phyloP scores from a whole-genome alignment of 2,888 invertebrate species.

The Dryadula phaetusa region DNA sequence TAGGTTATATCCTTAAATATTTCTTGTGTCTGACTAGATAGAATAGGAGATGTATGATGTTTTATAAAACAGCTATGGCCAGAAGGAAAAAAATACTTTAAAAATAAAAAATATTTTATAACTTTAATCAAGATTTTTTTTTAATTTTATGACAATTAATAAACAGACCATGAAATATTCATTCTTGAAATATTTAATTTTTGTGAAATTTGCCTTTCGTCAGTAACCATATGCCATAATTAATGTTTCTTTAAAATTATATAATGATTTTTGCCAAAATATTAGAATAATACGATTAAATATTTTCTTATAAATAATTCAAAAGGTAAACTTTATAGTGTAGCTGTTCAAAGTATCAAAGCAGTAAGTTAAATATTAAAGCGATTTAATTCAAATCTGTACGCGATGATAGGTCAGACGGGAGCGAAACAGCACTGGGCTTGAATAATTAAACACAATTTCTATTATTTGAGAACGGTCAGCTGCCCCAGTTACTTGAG shows the following conservation, averaged over 20 bases:
- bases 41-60: too few species aligned
- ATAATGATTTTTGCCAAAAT: neutral
- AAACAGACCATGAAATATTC: too few species aligned
- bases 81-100: too few species aligned
- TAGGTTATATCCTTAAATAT: too few species aligned
- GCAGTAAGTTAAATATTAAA: constrained; percentile 31
- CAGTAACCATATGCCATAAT: neutral
- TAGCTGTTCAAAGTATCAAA: constrained; percentile 17
- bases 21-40: too few species aligned
- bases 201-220: too few species aligned
- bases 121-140: too few species aligned
- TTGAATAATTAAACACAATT: constrained; percentile 32
- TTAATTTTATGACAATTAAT: too few species aligned
- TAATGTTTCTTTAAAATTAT: neutral
- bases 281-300: neutral
- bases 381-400: constrained; percentile 28
- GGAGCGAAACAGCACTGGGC: constrained; percentile 20
- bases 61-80: too few species aligned
- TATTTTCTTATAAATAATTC: constrained; percentile 12
- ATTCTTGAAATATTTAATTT: too few species aligned
- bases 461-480: constrained; percentile 33
- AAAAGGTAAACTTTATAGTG: constrained; percentile 19
- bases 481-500: constrained; percentile 26
- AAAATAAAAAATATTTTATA: too few species aligned
- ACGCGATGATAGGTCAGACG: constrained; percentile 34